Conservation (phyloP, 1,140 invertebrate genomes). For the Pseudomyrmex concolor region DNA sequence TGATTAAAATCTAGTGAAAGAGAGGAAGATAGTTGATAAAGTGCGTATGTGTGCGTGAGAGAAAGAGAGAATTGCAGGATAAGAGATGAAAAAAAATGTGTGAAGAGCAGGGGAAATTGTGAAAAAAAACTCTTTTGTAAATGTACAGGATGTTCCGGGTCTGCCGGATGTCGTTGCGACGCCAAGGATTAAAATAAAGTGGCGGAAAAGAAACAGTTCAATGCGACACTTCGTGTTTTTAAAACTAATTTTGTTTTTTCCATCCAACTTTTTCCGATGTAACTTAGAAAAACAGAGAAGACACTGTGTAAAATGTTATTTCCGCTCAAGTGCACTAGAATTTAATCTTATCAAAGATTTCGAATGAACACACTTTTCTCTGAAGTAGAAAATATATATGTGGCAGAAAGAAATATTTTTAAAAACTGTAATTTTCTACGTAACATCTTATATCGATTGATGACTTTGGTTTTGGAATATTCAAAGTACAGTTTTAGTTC, state of each 20-base stretch:
- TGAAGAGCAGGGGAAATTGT: conserved; percentile 16
- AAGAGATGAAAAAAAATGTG: neutral
- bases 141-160: neutral
- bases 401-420: too few relatives aligned
- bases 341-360: too few relatives aligned
- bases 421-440: neutral
- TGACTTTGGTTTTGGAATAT: neutral
- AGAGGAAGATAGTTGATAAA: conserved; percentile 5
- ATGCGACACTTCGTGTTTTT: too few relatives aligned
- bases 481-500: neutral
- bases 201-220: neutral
- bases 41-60: conserved; percentile 31
- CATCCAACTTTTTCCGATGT: too few relatives aligned
- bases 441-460: neutral
- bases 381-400: too few relatives aligned
- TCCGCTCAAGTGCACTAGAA: too few relatives aligned
- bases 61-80: neutral
- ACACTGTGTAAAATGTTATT: too few relatives aligned
- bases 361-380: too few relatives aligned
- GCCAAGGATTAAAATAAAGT: neutral
- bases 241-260: too few relatives aligned
- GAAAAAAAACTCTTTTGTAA: conserved; percentile 32
- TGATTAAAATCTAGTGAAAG: conserved; percentile 41
- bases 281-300: too few relatives aligned
- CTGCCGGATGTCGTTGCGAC: neutral